A percentile compares a stretch with the other conserved stretches of the same genome.
These are phyloP conservation scores for Ciona savignyi DNA, from an alignment of 23 tunicate species.

Conservation along the genomic window DNA sequence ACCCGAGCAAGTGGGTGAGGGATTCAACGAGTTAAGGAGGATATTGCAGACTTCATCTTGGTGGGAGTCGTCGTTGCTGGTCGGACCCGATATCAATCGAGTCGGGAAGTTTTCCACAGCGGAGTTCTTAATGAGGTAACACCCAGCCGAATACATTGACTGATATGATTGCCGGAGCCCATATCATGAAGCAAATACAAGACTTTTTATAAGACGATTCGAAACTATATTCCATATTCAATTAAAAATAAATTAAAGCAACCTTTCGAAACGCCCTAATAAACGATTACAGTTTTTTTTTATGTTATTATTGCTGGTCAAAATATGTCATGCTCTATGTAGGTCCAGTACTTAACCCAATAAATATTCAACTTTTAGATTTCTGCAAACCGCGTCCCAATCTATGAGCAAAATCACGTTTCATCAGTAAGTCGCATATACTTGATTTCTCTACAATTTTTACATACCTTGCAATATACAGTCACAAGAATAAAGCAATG, in stretches of 20 bases:
- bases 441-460: neutral
- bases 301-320: too few relatives aligned
- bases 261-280: neutral
- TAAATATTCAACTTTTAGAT: conserved; percentile 17
- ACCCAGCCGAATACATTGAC: too few relatives aligned
- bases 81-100: conserved; percentile 76
- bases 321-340: too few relatives aligned
- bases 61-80: conserved; percentile 50
- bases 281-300: too few relatives aligned
- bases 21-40: conserved; percentile 22
- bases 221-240: neutral
- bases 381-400: conserved; percentile 30
- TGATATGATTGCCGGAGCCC: too few relatives aligned
- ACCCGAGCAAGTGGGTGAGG: conserved; percentile 65
- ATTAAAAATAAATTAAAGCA: neutral
- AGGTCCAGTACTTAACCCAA: too few relatives aligned
- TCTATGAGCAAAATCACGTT: conserved; percentile 33
- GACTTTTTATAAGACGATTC: neutral
- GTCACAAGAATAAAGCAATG: neutral
- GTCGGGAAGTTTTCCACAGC: conserved; percentile 10
- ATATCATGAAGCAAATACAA: neutral
- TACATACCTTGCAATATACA: neutral
- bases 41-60: conserved; percentile 33
- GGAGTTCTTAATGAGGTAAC: conserved; percentile 42
- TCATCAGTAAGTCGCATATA: conserved; percentile 70